A percentile compares a stretch with the other conserved stretches of the same genome.
These are phyloP conservation scores for Erebia ligea DNA, from an alignment of 2,888 invertebrate species.

Conservation along the genomic window DNA sequence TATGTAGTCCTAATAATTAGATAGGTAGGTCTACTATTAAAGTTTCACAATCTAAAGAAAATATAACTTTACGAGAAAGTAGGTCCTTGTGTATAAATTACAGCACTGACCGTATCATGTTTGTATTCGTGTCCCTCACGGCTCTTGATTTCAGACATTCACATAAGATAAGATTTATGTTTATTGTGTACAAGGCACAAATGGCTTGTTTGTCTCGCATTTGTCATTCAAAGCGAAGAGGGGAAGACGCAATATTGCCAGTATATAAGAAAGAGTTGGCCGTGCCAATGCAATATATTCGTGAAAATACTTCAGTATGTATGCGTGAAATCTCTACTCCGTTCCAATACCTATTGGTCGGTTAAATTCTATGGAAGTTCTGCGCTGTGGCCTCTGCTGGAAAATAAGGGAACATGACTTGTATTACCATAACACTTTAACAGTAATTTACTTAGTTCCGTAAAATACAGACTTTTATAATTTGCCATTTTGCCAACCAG, in stretches of 20 bases:
- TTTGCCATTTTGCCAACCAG: too few relatives aligned
- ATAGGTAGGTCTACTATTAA: too few relatives aligned
- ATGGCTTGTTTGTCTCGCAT: conserved; percentile 56
- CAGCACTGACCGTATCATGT: conserved; percentile 1
- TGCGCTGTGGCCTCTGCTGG: not conserved
- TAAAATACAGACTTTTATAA: too few relatives aligned
- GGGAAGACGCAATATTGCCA: conserved; percentile 21
- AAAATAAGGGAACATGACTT: too few relatives aligned
- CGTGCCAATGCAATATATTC: conserved; percentile 8
- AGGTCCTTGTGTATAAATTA: not conserved
- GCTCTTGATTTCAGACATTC: conserved; percentile 13
- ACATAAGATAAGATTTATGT: conserved; percentile 51
- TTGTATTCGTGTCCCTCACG: conserved; percentile 14
- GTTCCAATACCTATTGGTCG: conserved; percentile 1
- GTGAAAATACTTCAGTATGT: not conserved
- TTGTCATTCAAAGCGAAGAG: conserved; percentile 44
- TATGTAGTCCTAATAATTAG: too few relatives aligned
- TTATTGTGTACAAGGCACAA: conserved; percentile 48
- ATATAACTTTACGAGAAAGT: too few relatives aligned
- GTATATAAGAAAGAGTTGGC: not conserved
- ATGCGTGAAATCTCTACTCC: not conserved
- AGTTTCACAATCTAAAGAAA: too few relatives aligned
- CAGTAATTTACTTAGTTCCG: too few relatives aligned
- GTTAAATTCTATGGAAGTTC: not conserved
- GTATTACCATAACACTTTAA: too few relatives aligned